Evolutionary conservation across 2,113 vertebrate species (phyloP), one percentile per base, ranked within the genome.

Genomic region (Microcebus ravelobensis): DNA sequence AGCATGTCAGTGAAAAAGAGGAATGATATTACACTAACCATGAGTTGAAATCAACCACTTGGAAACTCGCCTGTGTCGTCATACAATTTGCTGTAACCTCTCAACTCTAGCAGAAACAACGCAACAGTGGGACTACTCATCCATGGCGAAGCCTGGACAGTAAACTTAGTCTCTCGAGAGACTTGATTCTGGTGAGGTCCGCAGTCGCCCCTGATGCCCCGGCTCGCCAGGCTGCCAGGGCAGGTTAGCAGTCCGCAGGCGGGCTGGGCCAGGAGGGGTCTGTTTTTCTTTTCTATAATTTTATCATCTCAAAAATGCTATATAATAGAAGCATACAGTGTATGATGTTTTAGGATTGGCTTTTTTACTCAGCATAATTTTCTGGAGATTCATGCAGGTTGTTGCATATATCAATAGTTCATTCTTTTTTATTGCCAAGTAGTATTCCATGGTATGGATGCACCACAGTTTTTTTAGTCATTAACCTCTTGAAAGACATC

Each of bases 1-100:
- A 99, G 98, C 99, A 99, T 99, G 97, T 99, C 99, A 0, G 99
- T 99, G 98, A 99, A 99, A 92, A 99, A 98, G 45, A 99, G 99
- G 98, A 99, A 99, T 48, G 99, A 99, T 39, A 99, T 81, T 98
- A 99, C 98, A 73, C 99, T 99, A 84, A 99, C 70, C 77, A 99
- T 52, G 18, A 99, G 98, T 0, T 99, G 99, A 0, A 98, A 42
- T 99, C 99, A 99, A 68, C 99, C 99, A 11, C 48, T 48, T 48
- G 10, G 48, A 48, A 48, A 48, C 48, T 48, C 48, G 8, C 48
- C 48, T 48, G 48, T 48, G 48, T 48, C 48, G 48, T 48, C 48
- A 48, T 48, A 48, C 48, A 48, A 48, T 48, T 48, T 48, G 8
- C 9, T 48, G 48, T 48, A 48, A 48, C 48, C 48, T 48, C 48